These are phyloP conservation scores for Drosophila barbarae DNA, from an alignment of 2,888 invertebrate species.

Conservation along the genomic window DNA sequence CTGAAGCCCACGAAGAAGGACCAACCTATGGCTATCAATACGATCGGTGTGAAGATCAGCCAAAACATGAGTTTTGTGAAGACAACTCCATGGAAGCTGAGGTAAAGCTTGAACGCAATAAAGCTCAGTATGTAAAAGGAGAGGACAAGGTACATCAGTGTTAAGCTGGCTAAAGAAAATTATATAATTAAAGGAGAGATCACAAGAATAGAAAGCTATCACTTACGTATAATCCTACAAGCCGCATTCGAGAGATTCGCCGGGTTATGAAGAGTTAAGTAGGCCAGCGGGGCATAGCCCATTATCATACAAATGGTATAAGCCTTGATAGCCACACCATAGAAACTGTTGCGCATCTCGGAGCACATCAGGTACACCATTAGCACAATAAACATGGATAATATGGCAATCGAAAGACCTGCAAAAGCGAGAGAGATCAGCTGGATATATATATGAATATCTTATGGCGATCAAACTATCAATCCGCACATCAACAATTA, in stretches of 20 bases:
- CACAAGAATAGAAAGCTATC: not conserved
- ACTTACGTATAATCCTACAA: constrained; percentile 70
- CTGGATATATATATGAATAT: not conserved
- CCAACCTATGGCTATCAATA: constrained; percentile 68
- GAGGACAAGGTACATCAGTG: constrained; percentile 65
- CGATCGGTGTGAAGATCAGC: constrained; percentile 72
- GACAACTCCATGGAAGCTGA: constrained; percentile 73
- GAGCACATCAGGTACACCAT: constrained; percentile 69
- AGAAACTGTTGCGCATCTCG: constrained; percentile 75
- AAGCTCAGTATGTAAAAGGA: constrained; percentile 74
- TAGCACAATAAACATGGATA: constrained; percentile 73
- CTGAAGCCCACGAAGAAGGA: constrained; percentile 67
- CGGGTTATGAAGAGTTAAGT: constrained; percentile 72
- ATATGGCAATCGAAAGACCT: constrained; percentile 73
- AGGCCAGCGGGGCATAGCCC: constrained; percentile 72
- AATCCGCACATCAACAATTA: constrained; percentile 11
- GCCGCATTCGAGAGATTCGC: constrained; percentile 58
- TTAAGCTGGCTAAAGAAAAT: constrained; percentile 56
- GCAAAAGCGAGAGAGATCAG: not conserved
- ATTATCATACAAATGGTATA: constrained; percentile 70
- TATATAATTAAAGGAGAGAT: not conserved
- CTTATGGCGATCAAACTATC: constrained; percentile 22
- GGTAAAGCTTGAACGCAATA: constrained; percentile 72
- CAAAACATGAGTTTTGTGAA: constrained; percentile 74
- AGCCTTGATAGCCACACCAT: constrained; percentile 73